phyloP scores from a whole-genome alignment of 2,888 invertebrate genomes.

The Ichneumon xanthorius region DNA sequence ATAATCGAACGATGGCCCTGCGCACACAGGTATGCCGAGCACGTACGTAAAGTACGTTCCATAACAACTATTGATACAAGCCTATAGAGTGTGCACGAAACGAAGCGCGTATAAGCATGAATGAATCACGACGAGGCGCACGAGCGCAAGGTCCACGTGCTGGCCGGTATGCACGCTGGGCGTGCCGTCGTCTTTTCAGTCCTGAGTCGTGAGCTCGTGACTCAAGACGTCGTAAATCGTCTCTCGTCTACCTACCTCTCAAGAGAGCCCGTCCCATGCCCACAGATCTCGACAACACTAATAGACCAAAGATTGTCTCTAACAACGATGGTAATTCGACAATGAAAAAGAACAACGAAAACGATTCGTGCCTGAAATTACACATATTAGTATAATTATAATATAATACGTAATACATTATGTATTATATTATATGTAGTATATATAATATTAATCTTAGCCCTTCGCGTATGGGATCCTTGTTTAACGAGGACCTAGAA shows the following conservation, averaged over 20 bases:
- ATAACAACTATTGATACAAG: not conserved
- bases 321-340: not conserved
- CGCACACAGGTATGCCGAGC: not conserved
- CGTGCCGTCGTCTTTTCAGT: slow-evolving; percentile 46
- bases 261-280: not conserved
- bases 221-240: slow-evolving; percentile 39
- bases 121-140: slow-evolving; percentile 59
- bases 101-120: slow-evolving; percentile 39
- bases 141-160: slow-evolving; percentile 63
- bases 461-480: too few species aligned
- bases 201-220: slow-evolving; percentile 36
- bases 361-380: not conserved
- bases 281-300: not conserved
- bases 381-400: not conserved
- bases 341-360: not conserved
- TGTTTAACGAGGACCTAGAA: too few species aligned
- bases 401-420: not conserved
- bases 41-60: not conserved
- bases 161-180: slow-evolving; percentile 46
- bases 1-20: slow-evolving; percentile 41
- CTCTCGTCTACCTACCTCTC: not conserved
- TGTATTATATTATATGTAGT: not conserved
- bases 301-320: slow-evolving; percentile 27
- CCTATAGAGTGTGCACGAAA: slow-evolving; percentile 13
- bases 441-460: too few species aligned